Evolutionary conservation across 1,140 invertebrate genomes (phyloP).

Genomic region (Lerema accius): DNA sequence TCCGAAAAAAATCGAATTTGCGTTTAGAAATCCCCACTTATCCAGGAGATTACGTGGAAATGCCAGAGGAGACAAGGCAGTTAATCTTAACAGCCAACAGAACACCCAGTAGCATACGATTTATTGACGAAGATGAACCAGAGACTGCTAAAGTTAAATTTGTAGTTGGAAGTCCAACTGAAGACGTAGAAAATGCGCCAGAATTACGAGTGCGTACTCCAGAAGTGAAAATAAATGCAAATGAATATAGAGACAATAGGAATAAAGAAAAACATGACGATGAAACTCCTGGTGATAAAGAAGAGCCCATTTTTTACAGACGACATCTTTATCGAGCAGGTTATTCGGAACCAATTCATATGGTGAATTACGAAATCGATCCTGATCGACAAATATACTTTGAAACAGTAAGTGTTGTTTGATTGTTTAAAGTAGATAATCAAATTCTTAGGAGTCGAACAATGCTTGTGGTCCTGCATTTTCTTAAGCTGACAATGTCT

Average conservation of each 20-base stretch:
- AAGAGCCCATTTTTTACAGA: slow-evolving; percentile 45
- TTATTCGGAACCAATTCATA: slow-evolving; percentile 35
- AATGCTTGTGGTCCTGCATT: too few relatives aligned
- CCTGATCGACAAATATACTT: slow-evolving; percentile 21
- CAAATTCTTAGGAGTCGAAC: too few relatives aligned
- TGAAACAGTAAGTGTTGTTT: slow-evolving; percentile 18
- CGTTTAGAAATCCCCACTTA: slow-evolving; percentile 64
- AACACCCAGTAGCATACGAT: slow-evolving; percentile 53
- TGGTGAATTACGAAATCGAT: slow-evolving; percentile 35
- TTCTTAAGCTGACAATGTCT: too few relatives aligned
- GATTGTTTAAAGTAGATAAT: too few relatives aligned
- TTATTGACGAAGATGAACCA: slow-evolving; percentile 50
- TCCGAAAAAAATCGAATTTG: slow-evolving; percentile 68
- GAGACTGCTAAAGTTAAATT: slow-evolving; percentile 30
- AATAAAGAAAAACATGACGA: slow-evolving; percentile 12
- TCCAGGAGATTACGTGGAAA: slow-evolving; percentile 69
- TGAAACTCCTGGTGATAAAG: slow-evolving; percentile 8
- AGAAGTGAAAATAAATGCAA: slow-evolving; percentile 54
- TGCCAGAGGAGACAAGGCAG: slow-evolving; percentile 57
- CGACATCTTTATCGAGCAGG: slow-evolving; percentile 34
- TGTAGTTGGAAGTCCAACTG: slow-evolving; percentile 35
- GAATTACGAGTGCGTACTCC: slow-evolving; percentile 50
- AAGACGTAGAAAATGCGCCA: not conserved
- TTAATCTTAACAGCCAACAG: slow-evolving; percentile 46
- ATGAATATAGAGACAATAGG: slow-evolving; percentile 37